Conservation (phyloP, 2,888 invertebrate species). For the Drosophila acutilabella region DNA sequence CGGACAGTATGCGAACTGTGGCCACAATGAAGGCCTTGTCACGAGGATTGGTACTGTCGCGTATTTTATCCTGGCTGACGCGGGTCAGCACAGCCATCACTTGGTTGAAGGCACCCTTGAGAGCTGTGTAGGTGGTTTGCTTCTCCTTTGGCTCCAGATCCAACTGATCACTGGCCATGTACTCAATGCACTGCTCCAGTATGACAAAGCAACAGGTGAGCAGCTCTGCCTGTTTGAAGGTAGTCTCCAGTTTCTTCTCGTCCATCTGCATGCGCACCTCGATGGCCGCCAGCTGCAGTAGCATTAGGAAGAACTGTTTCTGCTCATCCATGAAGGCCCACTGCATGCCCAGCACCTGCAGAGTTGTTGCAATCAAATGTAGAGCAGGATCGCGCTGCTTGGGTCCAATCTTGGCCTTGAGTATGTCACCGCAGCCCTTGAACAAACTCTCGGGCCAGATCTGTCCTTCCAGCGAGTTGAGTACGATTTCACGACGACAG, state of each 20-base stretch:
- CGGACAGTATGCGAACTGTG: slow-evolving; percentile 92
- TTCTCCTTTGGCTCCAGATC: slow-evolving; percentile 96
- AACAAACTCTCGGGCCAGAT: slow-evolving; percentile 93
- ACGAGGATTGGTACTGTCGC: slow-evolving; percentile 88
- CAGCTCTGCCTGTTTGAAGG: slow-evolving; percentile 90
- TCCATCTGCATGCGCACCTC: slow-evolving; percentile 98
- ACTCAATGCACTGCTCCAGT: slow-evolving; percentile 91
- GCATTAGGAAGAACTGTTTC: slow-evolving; percentile 91
- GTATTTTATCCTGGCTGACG: slow-evolving; percentile 91
- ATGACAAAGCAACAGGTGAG: slow-evolving; percentile 94
- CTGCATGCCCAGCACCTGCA: slow-evolving; percentile 93
- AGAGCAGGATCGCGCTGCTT: slow-evolving; percentile 95
- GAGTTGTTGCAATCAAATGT: slow-evolving; percentile 91
- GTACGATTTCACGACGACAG: slow-evolving; percentile 89
- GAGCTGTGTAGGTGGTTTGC: slow-evolving; percentile 94
- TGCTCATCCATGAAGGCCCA: slow-evolving; percentile 94
- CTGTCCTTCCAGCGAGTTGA: slow-evolving; percentile 89
- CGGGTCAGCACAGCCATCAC: slow-evolving; percentile 90
- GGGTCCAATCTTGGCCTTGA: slow-evolving; percentile 94
- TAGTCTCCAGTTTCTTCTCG: slow-evolving; percentile 92
- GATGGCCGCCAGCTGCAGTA: slow-evolving; percentile 95
- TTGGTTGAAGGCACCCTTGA: slow-evolving; percentile 95
- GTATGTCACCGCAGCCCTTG: slow-evolving; percentile 92
- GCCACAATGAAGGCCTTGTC: slow-evolving; percentile 94
- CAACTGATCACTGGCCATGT: slow-evolving; percentile 92